phyloP scores from a whole-genome alignment of 2,113 vertebrate species.

The Eubucco bourcierii region DNA sequence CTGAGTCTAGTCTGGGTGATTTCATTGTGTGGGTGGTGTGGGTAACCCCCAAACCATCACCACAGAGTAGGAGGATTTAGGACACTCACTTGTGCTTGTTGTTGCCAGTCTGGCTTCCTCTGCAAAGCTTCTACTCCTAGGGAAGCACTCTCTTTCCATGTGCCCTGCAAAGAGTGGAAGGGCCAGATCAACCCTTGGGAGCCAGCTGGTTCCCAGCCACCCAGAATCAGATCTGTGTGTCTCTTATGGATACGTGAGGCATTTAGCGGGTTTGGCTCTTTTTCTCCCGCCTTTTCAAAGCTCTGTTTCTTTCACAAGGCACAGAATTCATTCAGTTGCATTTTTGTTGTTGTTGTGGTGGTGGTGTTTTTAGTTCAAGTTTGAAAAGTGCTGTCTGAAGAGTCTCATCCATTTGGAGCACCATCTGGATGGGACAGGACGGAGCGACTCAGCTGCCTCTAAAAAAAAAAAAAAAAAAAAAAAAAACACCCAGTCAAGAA shows the following conservation, averaged over 20 bases:
- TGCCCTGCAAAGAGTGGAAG: neutral
- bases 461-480: neutral
- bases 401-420: slow-evolving; percentile 34
- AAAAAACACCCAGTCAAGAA: too few species aligned
- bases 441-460: neutral
- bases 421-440: slow-evolving; percentile 58
- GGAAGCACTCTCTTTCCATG: neutral
- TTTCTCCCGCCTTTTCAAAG: neutral
- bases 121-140: neutral
- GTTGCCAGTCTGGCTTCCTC: neutral
- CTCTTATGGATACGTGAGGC: neutral
- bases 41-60: neutral
- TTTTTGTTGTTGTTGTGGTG: neutral
- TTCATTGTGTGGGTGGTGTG: too few species aligned
- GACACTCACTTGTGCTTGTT: accelerated
- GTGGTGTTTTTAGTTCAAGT: neutral
- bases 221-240: neutral
- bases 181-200: neutral
- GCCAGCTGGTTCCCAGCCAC: neutral
- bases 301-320: neutral
- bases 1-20: too few species aligned
- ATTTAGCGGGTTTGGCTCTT: neutral
- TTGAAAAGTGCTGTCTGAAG: slow-evolving; percentile 26
- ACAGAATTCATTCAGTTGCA: neutral
- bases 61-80: neutral